A percentile compares a stretch with the other conserved stretches of the same genome.
Conservation (phyloP, 2,113 vertebrate species). For the Cynoglossus semilaevis region DNA sequence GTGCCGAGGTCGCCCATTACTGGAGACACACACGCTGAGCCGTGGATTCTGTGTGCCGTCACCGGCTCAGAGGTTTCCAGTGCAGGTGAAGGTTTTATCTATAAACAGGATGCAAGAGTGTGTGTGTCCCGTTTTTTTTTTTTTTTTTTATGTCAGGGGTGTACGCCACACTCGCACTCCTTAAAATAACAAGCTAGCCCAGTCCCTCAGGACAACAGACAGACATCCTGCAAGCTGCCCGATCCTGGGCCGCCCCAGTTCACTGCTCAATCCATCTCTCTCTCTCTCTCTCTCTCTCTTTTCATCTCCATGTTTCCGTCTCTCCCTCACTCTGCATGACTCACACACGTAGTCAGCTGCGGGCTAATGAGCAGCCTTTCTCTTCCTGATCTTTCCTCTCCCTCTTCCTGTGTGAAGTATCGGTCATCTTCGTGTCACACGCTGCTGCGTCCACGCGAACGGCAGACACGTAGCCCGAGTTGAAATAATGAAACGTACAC, state of each 20-base stretch:
- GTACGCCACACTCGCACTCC: constrained; percentile 69
- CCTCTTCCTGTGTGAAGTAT: constrained; percentile 6
- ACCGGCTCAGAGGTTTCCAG: constrained; percentile 38
- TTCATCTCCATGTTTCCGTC: constrained; percentile 23
- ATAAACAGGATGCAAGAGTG: background rate
- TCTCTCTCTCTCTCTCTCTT: constrained; percentile 31
- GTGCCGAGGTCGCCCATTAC: constrained; percentile 34
- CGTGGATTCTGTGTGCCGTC: constrained; percentile 14
- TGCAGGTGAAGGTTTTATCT: constrained; percentile 22
- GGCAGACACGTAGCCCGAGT: constrained; percentile 5
- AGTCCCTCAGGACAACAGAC: constrained; percentile 70
- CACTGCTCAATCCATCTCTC: constrained; percentile 62
- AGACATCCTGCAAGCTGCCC: constrained; percentile 62
- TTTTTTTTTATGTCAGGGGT: constrained; percentile 53
- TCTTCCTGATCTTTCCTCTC: constrained; percentile 25
- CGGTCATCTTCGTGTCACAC: background rate
- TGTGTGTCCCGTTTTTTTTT: constrained; percentile 31
- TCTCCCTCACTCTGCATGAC: constrained; percentile 31
- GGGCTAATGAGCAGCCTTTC: constrained; percentile 48
- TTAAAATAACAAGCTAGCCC: constrained; percentile 73
- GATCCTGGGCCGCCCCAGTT: constrained; percentile 72
- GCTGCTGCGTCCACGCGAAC: background rate
- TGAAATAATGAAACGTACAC: constrained; percentile 26
- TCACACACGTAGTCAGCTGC: constrained; percentile 41
- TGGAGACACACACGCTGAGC: constrained; percentile 28